Evolutionary conservation across 1,140 invertebrate genomes (phyloP), one percentile per base, ranked within the genome.

Genomic region (Idris sp.): DNA sequence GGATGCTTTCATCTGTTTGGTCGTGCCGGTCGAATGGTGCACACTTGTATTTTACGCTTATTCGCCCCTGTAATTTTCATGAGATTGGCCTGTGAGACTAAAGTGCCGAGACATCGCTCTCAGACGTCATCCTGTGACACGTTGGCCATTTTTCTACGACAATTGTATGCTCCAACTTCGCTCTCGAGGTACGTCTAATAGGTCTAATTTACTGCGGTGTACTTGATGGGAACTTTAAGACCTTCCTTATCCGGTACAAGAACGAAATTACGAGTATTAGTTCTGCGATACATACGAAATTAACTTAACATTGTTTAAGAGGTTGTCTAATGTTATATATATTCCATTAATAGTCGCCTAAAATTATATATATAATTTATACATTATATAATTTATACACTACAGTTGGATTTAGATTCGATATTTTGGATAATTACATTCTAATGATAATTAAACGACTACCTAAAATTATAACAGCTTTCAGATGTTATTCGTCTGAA

Each of bases 21-120:
- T 22, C 26, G 28, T 18, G 28, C 13, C 46, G 25, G 49, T 16
- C 30, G 22, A 36, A 40, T 38, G 49, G 19, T 22, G 40, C 28
- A 22, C 62, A 16, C 40, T n/a, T n/a, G 41, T 54, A 48, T 43
- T 68, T 58, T 33, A 68, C 43, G 64, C 48, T 44, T 48, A 43
- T 64, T 64, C 48, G 46, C 33, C 51, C 22, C 41, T 68, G 64
- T 68, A 56, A 56, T 67, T 67, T 67, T 48, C 62, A 56, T 56
- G 62, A 67, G 62, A 67, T 67, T n/a, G n/a, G n/a, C n/a, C n/a
- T n/a, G n/a, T n/a, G n/a, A n/a, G n/a, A n/a, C 41, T 48, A 25
- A 46, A 48, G 43, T 43, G 18, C 16, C 22, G 26, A 38, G 18
- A 33, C 43, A 46, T 49, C 33, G n/a, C 44, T 56, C 38, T 67